These are phyloP conservation scores for Phlogophora meticulosa DNA, from an alignment of 2,888 invertebrate species.

Conservation along the genomic window DNA sequence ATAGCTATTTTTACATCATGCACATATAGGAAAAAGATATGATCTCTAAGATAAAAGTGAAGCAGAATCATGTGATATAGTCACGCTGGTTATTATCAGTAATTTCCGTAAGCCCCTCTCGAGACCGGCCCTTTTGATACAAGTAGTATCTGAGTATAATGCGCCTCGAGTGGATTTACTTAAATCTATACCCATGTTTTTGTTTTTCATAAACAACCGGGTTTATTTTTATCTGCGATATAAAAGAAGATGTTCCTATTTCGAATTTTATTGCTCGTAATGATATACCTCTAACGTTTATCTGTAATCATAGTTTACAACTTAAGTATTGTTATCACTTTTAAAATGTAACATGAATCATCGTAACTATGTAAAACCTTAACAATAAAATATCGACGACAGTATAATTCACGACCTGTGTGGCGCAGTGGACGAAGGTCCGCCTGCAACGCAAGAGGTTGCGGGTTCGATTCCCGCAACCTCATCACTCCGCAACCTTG, in stretches of 20 bases:
- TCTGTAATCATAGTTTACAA: neutral
- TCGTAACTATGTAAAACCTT: too few relatives aligned
- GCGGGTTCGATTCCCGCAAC: too few relatives aligned
- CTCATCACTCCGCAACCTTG: too few relatives aligned
- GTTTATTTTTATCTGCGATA: slow-evolving; percentile 21
- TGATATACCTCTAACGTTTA: neutral
- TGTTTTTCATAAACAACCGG: slow-evolving; percentile 30
- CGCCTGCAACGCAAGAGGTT: too few relatives aligned
- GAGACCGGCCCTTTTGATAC: slow-evolving; percentile 54
- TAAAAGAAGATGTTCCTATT: slow-evolving; percentile 1
- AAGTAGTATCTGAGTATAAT: slow-evolving; percentile 38
- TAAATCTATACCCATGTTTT: slow-evolving; percentile 32
- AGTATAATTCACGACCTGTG: too few relatives aligned
- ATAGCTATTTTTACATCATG: neutral
- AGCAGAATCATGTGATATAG: slow-evolving; percentile 60
- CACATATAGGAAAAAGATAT: slow-evolving; percentile 15
- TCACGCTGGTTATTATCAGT: slow-evolving; percentile 53
- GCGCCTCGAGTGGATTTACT: slow-evolving; percentile 36
- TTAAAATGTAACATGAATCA: neutral
- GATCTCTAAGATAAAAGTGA: slow-evolving; percentile 38
- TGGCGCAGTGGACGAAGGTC: too few relatives aligned
- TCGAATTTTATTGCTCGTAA: neutral
- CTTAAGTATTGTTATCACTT: neutral
- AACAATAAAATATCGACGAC: too few relatives aligned
- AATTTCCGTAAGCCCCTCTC: slow-evolving; percentile 54